Percentiles rank a stretch among this genome's conserved stretches.
Conservation (phyloP, 1,140 invertebrate genomes). For the Amyelois transitella region DNA sequence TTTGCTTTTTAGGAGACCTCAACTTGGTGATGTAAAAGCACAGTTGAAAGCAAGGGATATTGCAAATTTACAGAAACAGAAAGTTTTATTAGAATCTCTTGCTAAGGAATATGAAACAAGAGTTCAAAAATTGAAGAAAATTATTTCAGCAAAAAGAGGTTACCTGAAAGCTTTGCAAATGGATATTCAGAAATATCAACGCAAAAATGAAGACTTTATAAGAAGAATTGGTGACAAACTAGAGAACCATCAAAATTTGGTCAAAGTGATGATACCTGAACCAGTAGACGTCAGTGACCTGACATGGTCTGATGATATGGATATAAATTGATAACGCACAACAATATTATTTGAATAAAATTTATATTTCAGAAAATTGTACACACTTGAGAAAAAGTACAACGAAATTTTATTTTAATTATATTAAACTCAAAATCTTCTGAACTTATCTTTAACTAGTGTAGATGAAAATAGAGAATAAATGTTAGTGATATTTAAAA, state of each 20-base stretch:
- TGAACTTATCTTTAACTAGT: slow-evolving; percentile 44
- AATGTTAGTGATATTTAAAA: slow-evolving; percentile 24
- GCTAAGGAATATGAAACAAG: slow-evolving; percentile 62
- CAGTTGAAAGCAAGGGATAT: slow-evolving; percentile 57
- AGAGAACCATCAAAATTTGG: slow-evolving; percentile 38
- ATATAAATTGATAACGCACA: slow-evolving; percentile 25
- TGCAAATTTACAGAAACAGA: slow-evolving; percentile 55
- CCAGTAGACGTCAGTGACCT: slow-evolving; percentile 33
- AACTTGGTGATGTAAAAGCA: slow-evolving; percentile 52
- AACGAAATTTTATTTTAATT: slow-evolving; percentile 58
- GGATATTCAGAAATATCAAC: slow-evolving; percentile 63
- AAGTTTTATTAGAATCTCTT: slow-evolving; percentile 46
- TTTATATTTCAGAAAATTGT: slow-evolving; percentile 74
- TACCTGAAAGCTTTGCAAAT: slow-evolving; percentile 59
- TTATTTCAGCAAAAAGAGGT: slow-evolving; percentile 51
- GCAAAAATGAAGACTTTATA: slow-evolving; percentile 55
- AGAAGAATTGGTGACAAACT: slow-evolving; percentile 45
- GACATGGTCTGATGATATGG: slow-evolving; percentile 35
- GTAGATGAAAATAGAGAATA: slow-evolving; percentile 58
- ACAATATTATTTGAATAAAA: slow-evolving; percentile 53
- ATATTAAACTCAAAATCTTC: slow-evolving; percentile 53
- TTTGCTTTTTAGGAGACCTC: slow-evolving; percentile 53
- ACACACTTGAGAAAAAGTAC: slow-evolving; percentile 69
- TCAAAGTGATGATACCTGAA: slow-evolving; percentile 26
- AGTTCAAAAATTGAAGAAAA: slow-evolving; percentile 56